Percentiles rank a stretch among this genome's conserved stretches.
Evolutionary conservation across 2,888 invertebrate genomes (phyloP).

Genomic region (Cordilura impudica): DNA sequence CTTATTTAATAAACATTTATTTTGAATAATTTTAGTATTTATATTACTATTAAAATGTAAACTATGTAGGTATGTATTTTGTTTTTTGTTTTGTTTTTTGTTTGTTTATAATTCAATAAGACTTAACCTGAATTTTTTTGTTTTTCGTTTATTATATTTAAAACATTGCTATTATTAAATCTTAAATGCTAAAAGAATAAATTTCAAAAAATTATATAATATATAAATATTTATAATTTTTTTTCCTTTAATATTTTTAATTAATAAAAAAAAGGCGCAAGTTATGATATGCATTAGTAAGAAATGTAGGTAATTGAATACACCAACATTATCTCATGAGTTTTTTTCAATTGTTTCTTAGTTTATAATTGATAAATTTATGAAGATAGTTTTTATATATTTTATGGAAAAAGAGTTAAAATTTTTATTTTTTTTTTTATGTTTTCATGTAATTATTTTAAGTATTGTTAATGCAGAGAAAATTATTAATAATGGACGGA

Average conservation of each 20-base stretch:
- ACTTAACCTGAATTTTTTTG: constrained; percentile 50
- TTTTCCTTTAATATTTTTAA: constrained; percentile 56
- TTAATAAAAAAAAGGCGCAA: constrained; percentile 74
- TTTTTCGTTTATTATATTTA: constrained; percentile 44
- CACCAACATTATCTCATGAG: constrained; percentile 46
- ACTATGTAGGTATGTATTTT: constrained; percentile 38
- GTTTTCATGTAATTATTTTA: constrained; percentile 30
- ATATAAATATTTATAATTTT: constrained; percentile 34
- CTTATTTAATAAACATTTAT: constrained; percentile 49
- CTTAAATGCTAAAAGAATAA: constrained; percentile 55
- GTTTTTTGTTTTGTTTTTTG: constrained; percentile 35
- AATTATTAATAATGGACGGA: constrained; percentile 74
- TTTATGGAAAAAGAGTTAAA: constrained; percentile 69
- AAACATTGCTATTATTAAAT: constrained; percentile 55
- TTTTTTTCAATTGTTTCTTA: constrained; percentile 58
- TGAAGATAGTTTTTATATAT: constrained; percentile 31
- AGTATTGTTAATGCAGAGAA: constrained; percentile 60
- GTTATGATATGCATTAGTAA: constrained; percentile 78
- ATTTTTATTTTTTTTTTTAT: constrained; percentile 50
- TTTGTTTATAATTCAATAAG: constrained; percentile 66
- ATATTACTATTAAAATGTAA: constrained; percentile 29
- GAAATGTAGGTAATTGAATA: constrained; percentile 27
- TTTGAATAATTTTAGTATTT: constrained; percentile 38
- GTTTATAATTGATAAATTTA: constrained; percentile 28
- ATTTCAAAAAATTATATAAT: constrained; percentile 56